Evolutionary conservation across 2,797 vertebrate genomes (phyloP).

Genomic region (Tapera naevia): DNA sequence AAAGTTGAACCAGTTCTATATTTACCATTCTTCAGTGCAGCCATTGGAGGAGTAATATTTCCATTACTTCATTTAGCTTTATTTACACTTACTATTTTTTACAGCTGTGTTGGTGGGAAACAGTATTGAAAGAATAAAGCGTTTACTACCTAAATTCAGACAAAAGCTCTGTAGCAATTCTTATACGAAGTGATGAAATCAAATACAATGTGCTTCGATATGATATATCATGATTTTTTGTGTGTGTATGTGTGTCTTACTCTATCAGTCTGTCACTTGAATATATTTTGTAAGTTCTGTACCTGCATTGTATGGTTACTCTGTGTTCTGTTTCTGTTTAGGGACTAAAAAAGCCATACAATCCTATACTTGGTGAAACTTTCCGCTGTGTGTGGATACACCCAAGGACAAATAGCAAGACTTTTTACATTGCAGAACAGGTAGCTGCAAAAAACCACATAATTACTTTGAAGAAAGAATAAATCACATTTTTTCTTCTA

Average conservation of each 20-base stretch:
- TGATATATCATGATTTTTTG: neutral
- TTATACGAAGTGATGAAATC: neutral
- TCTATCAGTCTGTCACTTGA: no score
- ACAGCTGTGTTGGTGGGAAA: neutral
- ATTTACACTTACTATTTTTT: neutral
- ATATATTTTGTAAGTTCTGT: neutral
- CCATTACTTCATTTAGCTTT: neutral
- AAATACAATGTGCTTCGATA: neutral
- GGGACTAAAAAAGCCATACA: slow-evolving; percentile 98
- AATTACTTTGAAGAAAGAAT: neutral
- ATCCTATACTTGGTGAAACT: slow-evolving; percentile 96
- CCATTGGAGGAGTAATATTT: neutral
- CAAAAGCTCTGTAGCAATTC: neutral
- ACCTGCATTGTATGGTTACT: neutral
- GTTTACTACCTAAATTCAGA: neutral
- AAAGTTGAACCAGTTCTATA: neutral
- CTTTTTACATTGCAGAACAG: slow-evolving; percentile 98
- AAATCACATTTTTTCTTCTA: neutral
- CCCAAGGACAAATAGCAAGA: slow-evolving; percentile 94
- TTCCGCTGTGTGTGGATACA: slow-evolving; percentile 98
- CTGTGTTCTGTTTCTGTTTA: slow-evolving; percentile 51
- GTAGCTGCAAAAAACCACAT: slow-evolving; percentile 69
- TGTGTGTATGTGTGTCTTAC: neutral
- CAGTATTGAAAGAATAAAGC: neutral
- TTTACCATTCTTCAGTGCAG: neutral